Conservation (phyloP, 2,797 vertebrate species). For the Pitangus sulphuratus region DNA sequence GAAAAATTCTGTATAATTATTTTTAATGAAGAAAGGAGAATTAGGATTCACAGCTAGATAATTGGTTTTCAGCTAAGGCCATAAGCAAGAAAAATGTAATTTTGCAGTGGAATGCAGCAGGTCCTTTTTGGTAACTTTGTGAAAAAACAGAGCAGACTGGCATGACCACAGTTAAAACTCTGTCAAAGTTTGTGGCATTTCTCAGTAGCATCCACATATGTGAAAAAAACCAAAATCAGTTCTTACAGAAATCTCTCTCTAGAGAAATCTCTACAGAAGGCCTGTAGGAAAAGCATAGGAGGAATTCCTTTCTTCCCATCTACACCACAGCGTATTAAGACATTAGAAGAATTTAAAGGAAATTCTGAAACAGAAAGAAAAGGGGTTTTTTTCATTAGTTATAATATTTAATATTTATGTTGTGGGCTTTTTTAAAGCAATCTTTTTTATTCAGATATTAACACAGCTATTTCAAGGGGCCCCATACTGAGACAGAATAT, state of each 20-base stretch:
- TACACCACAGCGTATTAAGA: background rate
- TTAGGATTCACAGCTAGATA: background rate
- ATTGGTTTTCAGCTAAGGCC: background rate
- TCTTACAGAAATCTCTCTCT: background rate
- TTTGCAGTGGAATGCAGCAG: background rate
- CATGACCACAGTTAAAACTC: background rate
- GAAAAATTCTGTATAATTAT: background rate
- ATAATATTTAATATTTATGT: background rate
- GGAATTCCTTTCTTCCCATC: background rate
- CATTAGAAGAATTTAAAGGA: background rate
- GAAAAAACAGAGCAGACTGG: background rate
- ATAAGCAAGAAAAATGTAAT: background rate
- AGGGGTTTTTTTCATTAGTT: background rate
- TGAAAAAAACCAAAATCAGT: background rate
- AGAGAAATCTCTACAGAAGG: background rate
- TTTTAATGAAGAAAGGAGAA: background rate
- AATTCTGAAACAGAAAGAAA: background rate
- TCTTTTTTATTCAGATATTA: background rate
- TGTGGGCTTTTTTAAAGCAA: accelerated
- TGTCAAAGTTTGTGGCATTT: background rate
- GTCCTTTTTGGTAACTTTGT: background rate
- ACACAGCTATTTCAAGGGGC: background rate
- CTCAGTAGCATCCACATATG: background rate
- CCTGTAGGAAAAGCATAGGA: background rate
- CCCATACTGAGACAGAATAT: background rate